These are phyloP conservation scores for Piezodorus guildinii DNA, from an alignment of 1,140 invertebrate species.

Conservation along the genomic window DNA sequence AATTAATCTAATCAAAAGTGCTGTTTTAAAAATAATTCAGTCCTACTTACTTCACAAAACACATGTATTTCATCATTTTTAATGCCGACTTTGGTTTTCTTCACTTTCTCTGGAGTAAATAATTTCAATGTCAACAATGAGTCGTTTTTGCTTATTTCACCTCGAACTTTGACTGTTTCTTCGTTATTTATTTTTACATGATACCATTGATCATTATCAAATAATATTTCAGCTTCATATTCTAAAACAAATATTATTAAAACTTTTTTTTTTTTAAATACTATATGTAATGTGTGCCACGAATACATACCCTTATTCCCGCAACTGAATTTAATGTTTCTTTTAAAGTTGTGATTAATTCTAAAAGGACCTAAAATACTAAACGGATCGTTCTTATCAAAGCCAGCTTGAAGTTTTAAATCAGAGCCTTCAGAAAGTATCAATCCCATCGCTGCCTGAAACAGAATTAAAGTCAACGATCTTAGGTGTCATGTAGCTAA, in stretches of 20 bases:
- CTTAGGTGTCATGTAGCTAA: too few relatives aligned
- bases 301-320: neutral
- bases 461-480: neutral
- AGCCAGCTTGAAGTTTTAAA: neutral
- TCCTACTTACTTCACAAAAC: constrained; percentile 39
- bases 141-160: neutral
- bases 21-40: neutral
- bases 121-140: constrained; percentile 2
- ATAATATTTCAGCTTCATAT: constrained; percentile 20
- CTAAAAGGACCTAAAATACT: neutral
- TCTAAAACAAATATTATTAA: constrained; percentile 20
- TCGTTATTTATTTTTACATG: constrained; percentile 39
- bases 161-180: constrained; percentile 8
- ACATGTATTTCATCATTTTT: constrained; percentile 40
- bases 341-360: neutral
- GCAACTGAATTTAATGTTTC: neutral
- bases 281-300: neutral
- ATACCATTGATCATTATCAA: constrained; percentile 25
- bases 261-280: neutral
- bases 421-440: neutral
- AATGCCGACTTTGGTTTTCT: constrained; percentile 34
- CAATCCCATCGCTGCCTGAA: neutral
- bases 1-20: neutral
- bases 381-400: neutral
- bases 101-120: neutral